These are phyloP conservation scores for Brenthis hecate DNA, from an alignment of 2,888 invertebrate species.

Conservation along the genomic window DNA sequence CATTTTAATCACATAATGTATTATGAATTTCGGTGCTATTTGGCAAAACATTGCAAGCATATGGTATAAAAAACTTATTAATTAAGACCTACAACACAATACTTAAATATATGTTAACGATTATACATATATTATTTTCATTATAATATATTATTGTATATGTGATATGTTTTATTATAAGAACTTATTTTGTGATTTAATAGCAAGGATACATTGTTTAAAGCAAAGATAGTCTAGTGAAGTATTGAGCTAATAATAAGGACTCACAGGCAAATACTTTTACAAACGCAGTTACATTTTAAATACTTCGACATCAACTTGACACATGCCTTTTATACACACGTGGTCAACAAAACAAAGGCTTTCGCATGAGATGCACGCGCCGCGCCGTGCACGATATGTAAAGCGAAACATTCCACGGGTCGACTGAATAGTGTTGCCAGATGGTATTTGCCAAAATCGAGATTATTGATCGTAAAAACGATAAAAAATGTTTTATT, in stretches of 20 bases:
- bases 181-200: too few relatives aligned
- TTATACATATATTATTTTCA: too few relatives aligned
- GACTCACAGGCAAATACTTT: neutral
- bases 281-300: neutral
- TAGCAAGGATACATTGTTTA: too few relatives aligned
- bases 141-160: too few relatives aligned
- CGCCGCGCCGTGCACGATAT: conserved; percentile 31
- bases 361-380: conserved; percentile 33
- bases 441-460: neutral
- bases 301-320: conserved; percentile 13
- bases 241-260: neutral
- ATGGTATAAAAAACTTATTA: too few relatives aligned
- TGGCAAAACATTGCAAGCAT: too few relatives aligned
- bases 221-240: too few relatives aligned
- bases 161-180: too few relatives aligned
- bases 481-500: neutral
- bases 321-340: conserved; percentile 20
- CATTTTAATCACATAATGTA: too few relatives aligned
- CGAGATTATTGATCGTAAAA: neutral
- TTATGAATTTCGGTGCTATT: too few relatives aligned
- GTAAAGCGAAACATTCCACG: conserved; percentile 49
- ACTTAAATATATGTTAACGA: too few relatives aligned
- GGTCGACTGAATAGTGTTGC: conserved; percentile 38
- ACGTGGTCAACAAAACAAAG: conserved; percentile 33
- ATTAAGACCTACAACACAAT: too few relatives aligned